Conservation (phyloP, 2,797 vertebrate species). For the Phrynocephalus vlangalii region DNA sequence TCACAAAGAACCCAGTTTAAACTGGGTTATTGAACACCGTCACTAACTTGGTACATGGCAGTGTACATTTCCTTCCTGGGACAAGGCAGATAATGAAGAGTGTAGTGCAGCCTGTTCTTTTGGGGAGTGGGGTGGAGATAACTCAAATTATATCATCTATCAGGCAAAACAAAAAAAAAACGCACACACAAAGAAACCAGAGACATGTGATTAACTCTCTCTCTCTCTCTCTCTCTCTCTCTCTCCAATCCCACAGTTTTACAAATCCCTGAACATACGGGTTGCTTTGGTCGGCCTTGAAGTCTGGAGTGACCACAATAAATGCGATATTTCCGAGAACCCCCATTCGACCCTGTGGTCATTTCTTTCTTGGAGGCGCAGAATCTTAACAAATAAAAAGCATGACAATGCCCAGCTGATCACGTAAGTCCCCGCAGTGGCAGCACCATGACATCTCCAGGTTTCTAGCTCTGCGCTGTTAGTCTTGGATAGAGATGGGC, state of each 20-base stretch:
- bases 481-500: too few species aligned
- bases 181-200: neutral
- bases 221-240: slow-evolving; percentile 2
- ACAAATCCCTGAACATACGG: slow-evolving; percentile 90
- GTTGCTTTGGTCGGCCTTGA: slow-evolving; percentile 94
- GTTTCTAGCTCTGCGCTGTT: neutral
- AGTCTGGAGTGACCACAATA: slow-evolving; percentile 88
- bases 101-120: neutral
- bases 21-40: neutral
- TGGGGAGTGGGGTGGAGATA: too few species aligned
- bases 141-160: too few species aligned
- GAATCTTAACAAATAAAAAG: slow-evolving; percentile 82
- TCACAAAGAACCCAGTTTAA: neutral
- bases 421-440: slow-evolving; percentile 82
- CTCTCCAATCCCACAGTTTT: slow-evolving; percentile 83
- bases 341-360: slow-evolving; percentile 91
- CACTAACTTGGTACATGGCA: neutral
- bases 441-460: neutral
- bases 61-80: neutral
- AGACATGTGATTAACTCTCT: slow-evolving; percentile 12
- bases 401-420: slow-evolving; percentile 96
- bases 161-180: too few species aligned
- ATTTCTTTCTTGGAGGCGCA: slow-evolving; percentile 94
- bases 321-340: slow-evolving; percentile 87
- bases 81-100: neutral